Conservation (phyloP, 2,113 vertebrate species). For the Aix galericulata region DNA sequence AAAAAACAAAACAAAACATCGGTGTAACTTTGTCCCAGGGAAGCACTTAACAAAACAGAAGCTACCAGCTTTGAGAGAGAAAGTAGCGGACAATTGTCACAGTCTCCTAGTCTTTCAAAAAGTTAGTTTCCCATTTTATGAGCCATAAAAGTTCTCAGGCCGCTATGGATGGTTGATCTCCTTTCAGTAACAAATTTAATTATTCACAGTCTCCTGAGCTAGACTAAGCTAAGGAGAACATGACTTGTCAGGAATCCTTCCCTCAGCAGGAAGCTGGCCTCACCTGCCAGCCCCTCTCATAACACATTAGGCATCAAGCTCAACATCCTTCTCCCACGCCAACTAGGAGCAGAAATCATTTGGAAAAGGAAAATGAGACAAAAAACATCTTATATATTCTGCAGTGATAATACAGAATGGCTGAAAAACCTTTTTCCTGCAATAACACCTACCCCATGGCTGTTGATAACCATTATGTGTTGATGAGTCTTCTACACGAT, state of each 20-base stretch:
- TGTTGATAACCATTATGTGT: neutral
- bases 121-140: neutral
- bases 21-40: neutral
- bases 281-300: neutral
- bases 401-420: neutral
- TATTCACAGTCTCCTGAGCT: conserved; percentile 3
- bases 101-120: neutral
- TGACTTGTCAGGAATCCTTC: neutral
- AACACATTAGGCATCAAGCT: neutral
- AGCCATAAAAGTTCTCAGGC: neutral
- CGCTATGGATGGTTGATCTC: neutral
- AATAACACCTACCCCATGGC: neutral
- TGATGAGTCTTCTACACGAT: neutral
- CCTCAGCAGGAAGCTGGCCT: neutral
- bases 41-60: neutral
- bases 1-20: neutral
- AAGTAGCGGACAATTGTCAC: neutral
- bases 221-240: neutral
- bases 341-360: neutral
- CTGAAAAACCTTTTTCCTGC: neutral
- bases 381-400: neutral
- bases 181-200: conserved; percentile 22
- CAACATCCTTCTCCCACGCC: neutral
- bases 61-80: neutral
- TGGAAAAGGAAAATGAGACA: rapidly evolving